phyloP scores from a whole-genome alignment of 2,113 vertebrate genomes.

The Microtus oregoni region DNA sequence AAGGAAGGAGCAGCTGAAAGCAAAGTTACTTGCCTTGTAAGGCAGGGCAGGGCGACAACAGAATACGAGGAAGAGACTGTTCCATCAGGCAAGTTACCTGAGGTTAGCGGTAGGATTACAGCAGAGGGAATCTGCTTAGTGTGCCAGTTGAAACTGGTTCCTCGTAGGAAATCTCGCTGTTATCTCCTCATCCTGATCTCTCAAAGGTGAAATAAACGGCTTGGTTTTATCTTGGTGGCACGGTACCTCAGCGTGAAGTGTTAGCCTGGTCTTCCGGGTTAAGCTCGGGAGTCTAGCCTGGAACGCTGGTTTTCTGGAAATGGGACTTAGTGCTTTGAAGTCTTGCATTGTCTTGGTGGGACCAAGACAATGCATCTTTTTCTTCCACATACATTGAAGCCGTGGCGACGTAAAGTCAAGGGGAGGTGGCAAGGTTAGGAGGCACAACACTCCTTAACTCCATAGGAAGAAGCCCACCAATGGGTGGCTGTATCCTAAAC shows the following conservation, averaged over 20 bases:
- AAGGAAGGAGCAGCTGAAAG: background rate
- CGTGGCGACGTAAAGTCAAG: background rate
- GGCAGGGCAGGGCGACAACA: background rate
- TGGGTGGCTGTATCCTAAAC: background rate
- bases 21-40: background rate
- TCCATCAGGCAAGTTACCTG: background rate
- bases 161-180: conserved; percentile 5
- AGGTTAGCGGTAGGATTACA: background rate
- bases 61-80: background rate
- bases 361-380: background rate
- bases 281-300: background rate
- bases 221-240: background rate
- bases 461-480: background rate
- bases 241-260: background rate
- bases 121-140: background rate
- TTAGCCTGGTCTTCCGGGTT: background rate
- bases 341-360: background rate
- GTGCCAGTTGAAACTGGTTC: background rate
- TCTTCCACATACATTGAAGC: background rate
- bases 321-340: background rate
- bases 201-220: background rate
- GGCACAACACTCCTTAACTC: background rate
- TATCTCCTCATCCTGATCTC: conserved; percentile 21
- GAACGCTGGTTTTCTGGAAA: background rate
- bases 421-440: background rate